Conservation (phyloP, 2,113 vertebrate genomes). For the Probosciger aterrimus region DNA sequence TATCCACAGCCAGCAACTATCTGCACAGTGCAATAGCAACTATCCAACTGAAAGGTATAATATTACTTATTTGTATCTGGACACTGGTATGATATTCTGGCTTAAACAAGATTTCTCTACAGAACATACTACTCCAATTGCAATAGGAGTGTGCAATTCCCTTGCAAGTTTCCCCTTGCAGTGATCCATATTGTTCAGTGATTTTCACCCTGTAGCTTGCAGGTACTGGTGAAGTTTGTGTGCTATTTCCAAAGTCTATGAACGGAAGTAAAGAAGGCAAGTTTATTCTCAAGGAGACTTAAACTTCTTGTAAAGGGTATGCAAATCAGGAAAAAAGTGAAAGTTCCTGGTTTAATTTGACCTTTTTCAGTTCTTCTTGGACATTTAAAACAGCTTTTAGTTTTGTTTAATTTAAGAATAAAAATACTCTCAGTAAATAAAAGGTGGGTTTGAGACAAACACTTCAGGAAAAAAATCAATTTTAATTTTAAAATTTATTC, state of each 20-base stretch:
- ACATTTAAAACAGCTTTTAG: background rate
- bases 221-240: background rate
- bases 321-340: background rate
- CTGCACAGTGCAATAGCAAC: background rate
- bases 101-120: background rate
- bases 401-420: background rate
- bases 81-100: background rate
- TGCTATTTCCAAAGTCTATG: background rate
- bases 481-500: background rate
- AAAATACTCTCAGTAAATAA: background rate
- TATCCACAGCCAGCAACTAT: background rate
- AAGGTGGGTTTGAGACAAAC: background rate
- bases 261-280: background rate
- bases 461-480: background rate
- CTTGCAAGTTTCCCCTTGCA: background rate
- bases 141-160: background rate
- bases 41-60: background rate
- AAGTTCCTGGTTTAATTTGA: background rate
- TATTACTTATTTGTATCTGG: background rate
- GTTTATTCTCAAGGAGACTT: background rate
- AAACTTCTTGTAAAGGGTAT: background rate
- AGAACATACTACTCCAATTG: background rate
- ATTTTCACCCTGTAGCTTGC: background rate
- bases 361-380: background rate
- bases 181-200: background rate